phyloP scores from a whole-genome alignment of 2,113 vertebrate genomes.

The Oreochromis spilurus region DNA sequence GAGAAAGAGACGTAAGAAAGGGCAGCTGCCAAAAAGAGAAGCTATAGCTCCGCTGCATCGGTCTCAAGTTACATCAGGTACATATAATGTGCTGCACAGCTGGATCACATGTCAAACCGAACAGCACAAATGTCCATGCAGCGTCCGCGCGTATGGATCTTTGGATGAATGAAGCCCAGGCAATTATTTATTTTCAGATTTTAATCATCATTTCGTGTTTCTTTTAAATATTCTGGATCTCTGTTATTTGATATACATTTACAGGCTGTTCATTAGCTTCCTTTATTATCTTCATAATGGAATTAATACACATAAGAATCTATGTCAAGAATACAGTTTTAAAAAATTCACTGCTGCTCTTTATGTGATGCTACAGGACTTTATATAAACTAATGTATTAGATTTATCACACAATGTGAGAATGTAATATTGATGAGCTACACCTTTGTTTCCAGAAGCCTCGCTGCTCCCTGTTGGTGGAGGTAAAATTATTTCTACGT shows the following conservation, averaged over 20 bases:
- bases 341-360: not conserved
- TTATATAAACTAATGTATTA: not conserved
- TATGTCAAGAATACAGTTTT: not conserved
- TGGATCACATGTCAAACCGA: not conserved
- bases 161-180: not conserved
- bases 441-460: not conserved
- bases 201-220: not conserved
- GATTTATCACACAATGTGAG: not conserved
- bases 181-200: not conserved
- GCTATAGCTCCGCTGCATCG: rapidly evolving
- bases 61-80: not conserved
- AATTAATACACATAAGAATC: not conserved
- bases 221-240: not conserved
- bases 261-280: not conserved
- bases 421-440: not conserved
- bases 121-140: not conserved
- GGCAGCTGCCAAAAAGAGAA: not conserved
- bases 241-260: not conserved
- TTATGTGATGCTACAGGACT: not conserved
- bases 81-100: not conserved
- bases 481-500: not conserved
- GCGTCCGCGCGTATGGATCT: rapidly evolving
- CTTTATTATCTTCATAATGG: not conserved
- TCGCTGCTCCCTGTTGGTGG: not conserved
- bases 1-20: not conserved